A percentile compares a stretch with the other conserved stretches of the same genome.
phyloP scores from a whole-genome alignment of 2,797 vertebrate species.

The Gymnoscopelus braueri region DNA sequence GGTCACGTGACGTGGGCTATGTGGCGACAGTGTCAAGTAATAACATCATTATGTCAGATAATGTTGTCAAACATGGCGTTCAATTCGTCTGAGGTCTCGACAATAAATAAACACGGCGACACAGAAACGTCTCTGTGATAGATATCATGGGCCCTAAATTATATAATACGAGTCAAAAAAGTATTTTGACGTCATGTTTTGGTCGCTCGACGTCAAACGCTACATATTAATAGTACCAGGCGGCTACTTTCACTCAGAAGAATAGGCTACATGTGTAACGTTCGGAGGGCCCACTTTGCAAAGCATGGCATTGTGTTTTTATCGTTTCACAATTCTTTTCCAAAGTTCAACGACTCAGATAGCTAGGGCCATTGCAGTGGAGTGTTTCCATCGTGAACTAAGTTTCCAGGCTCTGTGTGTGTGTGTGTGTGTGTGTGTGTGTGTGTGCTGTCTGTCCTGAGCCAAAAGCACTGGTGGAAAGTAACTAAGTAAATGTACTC shows the following conservation, averaged over 20 bases:
- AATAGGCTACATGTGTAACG: background rate
- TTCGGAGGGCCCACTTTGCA: constrained; percentile 23
- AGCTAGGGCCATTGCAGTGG: constrained; percentile 69
- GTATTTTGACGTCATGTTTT: no score
- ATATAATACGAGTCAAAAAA: no score
- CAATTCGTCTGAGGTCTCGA: background rate
- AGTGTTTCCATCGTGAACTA: constrained; percentile 66
- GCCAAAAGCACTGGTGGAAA: constrained; percentile 53
- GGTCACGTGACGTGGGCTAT: constrained; percentile 53
- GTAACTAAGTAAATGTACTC: no score
- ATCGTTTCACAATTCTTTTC: constrained; percentile 65
- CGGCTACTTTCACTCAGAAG: no score
- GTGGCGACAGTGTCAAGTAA: constrained; percentile 34
- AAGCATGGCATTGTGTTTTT: constrained; percentile 54
- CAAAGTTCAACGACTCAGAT: constrained; percentile 57
- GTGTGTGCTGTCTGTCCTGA: constrained; percentile 62
- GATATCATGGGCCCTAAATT: no score
- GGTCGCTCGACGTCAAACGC: no score
- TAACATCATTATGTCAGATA: constrained; percentile 19
- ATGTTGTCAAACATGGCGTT: constrained; percentile 6
- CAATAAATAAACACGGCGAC: background rate
- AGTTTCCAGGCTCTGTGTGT: constrained; percentile 54
- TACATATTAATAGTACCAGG: no score
- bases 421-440: constrained; percentile 6
- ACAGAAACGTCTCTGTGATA: no score